These are phyloP conservation scores for Spinibarbus caldwelli DNA, from an alignment of 2,797 vertebrate genomes.

Conservation along the genomic window DNA sequence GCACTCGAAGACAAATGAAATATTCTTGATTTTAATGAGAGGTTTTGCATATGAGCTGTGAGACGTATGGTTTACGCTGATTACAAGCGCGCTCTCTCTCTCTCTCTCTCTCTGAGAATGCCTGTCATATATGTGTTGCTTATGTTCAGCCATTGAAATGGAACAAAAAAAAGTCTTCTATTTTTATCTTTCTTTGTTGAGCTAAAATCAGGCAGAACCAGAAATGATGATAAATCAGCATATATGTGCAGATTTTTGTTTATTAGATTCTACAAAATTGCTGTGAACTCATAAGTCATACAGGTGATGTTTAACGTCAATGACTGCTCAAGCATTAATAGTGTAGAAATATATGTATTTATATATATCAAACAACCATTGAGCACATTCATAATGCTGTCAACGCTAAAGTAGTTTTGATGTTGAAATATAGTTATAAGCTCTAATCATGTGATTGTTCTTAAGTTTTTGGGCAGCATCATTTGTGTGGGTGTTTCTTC, in stretches of 20 bases:
- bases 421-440: not conserved
- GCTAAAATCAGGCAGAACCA: constrained; percentile 19
- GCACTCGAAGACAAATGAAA: constrained; percentile 32
- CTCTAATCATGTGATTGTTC: not conserved
- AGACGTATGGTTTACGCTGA: constrained; percentile 45
- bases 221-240: constrained; percentile 26
- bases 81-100: constrained; percentile 32
- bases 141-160: constrained; percentile 22
- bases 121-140: constrained; percentile 11
- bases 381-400: not conserved
- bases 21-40: constrained; percentile 52
- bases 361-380: not conserved
- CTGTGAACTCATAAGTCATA: not conserved
- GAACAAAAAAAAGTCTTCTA: constrained; percentile 39
- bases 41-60: constrained; percentile 31
- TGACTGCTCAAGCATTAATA: not conserved
- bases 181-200: not conserved
- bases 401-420: not conserved
- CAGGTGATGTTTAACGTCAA: not conserved
- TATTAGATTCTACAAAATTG: too few relatives aligned
- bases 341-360: not conserved
- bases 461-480: constrained; percentile 12
- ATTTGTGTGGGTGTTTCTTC: constrained; percentile 38
- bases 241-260: not conserved
- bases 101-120: constrained; percentile 7